Percentiles rank a stretch among this genome's conserved stretches.
phyloP scores from a whole-genome alignment of 2,888 invertebrate species.

The Drosophila pseudotakahashii region DNA sequence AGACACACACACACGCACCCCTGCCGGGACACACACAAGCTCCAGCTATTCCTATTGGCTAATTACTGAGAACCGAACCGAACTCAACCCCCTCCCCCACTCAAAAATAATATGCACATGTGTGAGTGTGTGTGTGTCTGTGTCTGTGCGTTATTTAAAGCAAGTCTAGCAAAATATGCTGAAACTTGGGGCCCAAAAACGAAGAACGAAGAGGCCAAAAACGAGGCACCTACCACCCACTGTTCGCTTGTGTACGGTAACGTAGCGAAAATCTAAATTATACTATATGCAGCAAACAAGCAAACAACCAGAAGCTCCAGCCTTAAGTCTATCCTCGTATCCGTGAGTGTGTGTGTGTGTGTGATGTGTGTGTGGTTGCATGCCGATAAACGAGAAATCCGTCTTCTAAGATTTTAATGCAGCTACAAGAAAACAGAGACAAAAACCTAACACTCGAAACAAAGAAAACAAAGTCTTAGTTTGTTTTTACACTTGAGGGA shows the following conservation, averaged over 20 bases:
- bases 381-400: conserved; percentile 11
- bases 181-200: conserved; percentile 48
- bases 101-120: conserved; percentile 74
- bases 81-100: conserved; percentile 15
- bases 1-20: conserved; percentile 21
- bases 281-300: too few species aligned
- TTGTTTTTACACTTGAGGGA: neutral
- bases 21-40: conserved; percentile 53
- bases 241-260: neutral
- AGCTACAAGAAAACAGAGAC: conserved; percentile 14
- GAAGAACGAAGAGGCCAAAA: conserved; percentile 9
- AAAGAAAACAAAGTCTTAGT: neutral
- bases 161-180: conserved; percentile 71
- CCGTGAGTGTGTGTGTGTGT: neutral
- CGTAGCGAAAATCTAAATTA: too few species aligned
- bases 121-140: conserved; percentile 19
- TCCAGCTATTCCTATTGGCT: conserved; percentile 77
- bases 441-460: neutral
- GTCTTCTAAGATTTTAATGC: conserved; percentile 40
- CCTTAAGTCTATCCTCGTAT: conserved; percentile 1
- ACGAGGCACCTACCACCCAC: conserved; percentile 27
- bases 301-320: neutral
- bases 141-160: conserved; percentile 29
- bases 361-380: neutral
- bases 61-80: conserved; percentile 57